Evolutionary conservation across 2,113 vertebrate genomes (phyloP).

Genomic region (Rutilus rutilus): DNA sequence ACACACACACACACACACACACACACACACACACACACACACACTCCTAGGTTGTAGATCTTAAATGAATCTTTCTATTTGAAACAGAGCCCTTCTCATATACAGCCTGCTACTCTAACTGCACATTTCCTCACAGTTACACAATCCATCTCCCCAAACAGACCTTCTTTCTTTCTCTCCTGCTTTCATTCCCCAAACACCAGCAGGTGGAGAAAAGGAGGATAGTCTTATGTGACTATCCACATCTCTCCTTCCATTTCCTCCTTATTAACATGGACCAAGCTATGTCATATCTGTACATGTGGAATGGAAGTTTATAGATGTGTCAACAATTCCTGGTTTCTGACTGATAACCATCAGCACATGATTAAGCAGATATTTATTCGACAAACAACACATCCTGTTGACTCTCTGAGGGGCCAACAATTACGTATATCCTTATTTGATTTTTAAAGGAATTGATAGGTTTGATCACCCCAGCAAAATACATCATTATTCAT

Average conservation of each 20-base stretch:
- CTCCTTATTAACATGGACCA: background rate
- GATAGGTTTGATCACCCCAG: background rate
- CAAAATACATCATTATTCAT: background rate
- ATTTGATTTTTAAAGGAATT: background rate
- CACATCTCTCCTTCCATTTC: conserved; percentile 12
- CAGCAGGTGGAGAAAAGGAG: background rate
- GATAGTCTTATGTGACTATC: conserved; percentile 9
- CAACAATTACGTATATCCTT: background rate
- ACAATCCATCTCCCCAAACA: conserved; percentile 45
- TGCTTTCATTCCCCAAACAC: conserved; percentile 40
- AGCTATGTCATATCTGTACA: background rate
- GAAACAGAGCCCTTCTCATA: conserved; percentile 46
- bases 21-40: background rate
- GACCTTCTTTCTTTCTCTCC: conserved; percentile 45
- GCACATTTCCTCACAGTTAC: conserved; percentile 53
- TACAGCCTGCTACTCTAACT: conserved; percentile 27
- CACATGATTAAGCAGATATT: conserved; percentile 7
- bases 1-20: background rate
- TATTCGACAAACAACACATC: background rate
- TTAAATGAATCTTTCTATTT: conserved; percentile 26
- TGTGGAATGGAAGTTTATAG: background rate
- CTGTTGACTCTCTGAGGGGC: conserved; percentile 12
- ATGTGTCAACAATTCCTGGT: background rate
- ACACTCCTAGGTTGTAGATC: background rate
- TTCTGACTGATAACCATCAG: background rate